A percentile compares a stretch with the other conserved stretches of the same genome.
Evolutionary conservation across 2,113 vertebrate species (phyloP).

Genomic region (Numenius arquata): DNA sequence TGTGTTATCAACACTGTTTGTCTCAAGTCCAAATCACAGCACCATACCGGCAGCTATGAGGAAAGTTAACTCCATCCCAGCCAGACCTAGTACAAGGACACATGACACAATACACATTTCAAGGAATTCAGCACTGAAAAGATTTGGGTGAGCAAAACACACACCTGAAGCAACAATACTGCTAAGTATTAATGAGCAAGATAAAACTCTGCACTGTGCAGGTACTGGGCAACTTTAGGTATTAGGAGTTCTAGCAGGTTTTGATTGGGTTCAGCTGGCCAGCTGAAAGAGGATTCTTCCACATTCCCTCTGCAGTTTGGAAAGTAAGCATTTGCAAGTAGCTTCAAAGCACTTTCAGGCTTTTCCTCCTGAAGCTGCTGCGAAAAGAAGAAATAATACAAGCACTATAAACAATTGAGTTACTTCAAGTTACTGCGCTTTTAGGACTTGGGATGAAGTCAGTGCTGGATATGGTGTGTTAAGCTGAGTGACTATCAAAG

Average conservation of each 20-base stretch:
- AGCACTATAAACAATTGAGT: neutral
- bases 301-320: neutral
- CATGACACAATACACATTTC: rapidly evolving
- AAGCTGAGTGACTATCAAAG: neutral
- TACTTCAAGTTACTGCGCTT: neutral
- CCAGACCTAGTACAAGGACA: neutral
- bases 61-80: neutral
- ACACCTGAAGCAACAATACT: neutral
- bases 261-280: neutral
- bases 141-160: neutral
- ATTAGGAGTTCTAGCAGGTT: neutral
- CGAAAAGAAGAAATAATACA: neutral
- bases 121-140: neutral
- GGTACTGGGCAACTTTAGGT: neutral
- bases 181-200: neutral
- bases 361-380: neutral
- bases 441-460: neutral
- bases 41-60: neutral
- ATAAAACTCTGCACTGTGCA: neutral
- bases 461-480: neutral
- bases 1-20: neutral
- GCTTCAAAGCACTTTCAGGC: neutral
- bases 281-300: neutral
- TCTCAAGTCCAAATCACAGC: neutral
- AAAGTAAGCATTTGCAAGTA: neutral